Base-by-base conservation (phyloP, 2,888 invertebrate species). In the Eudemis profundana region DNA sequence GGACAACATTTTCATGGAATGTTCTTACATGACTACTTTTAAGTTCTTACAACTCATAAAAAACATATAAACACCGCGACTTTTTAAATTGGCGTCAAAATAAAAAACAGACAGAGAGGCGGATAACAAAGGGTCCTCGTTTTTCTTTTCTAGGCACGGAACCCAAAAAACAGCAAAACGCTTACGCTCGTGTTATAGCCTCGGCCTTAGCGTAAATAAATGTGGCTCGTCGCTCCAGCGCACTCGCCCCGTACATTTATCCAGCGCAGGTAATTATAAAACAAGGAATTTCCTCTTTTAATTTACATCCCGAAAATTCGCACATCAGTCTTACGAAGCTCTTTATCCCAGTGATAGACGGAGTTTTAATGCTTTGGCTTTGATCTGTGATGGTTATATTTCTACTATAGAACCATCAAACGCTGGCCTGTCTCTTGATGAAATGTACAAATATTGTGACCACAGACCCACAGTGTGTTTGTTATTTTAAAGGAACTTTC, bases 231-330 rank as follows among this genome's bases (percentile, higher is more conserved):
- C 42, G 49, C 33, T 49, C 56, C 10, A 50, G 15, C 19, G 29
- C 50, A 15, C 57, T 40, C 29, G 40, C 36, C 46, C 19, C 36
- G 36, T 53, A 60, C 65, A 65, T 47, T 64, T 65, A 59, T 53
- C 12, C 60, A 4, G 15, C 42, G n/a, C 42, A 42, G 65, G 65
- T 65, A 65, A 65, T 65, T 65, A 65, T 65, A 65, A 60, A 44
- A 46, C 51, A 47, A 42, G 57, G 57, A 51, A 57, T 51, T 59
- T 51, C 57, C 50, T 59, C 64, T 59, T 64, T 64, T 59, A 64
- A 64, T 64, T 64, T 64, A 59, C 64, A 57, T 27, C 44, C 27
- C 36, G 42, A 33, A 14, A 57, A 44, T 59, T 64, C 50, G 57
- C 50, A 64, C 44, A 44, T 64, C 57, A 17, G 33, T 47, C 40